Evolutionary conservation across 2,797 vertebrate genomes (phyloP).

Genomic region (Crenichthys baileyi): DNA sequence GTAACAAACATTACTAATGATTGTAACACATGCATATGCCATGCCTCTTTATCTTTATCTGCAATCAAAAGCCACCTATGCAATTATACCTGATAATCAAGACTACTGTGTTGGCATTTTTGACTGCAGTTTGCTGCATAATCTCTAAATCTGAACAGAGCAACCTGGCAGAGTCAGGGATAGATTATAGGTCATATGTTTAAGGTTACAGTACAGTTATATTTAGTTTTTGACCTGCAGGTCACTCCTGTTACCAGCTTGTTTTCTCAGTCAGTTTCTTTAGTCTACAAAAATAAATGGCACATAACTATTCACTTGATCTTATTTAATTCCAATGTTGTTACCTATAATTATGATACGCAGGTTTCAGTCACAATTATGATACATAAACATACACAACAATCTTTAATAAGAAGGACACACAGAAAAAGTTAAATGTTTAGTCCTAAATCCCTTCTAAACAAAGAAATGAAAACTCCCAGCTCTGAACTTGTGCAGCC

Average conservation of each 20-base stretch:
- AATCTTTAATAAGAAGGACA: not conserved
- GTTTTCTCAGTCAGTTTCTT: slow-evolving; percentile 24
- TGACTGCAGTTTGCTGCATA: not conserved
- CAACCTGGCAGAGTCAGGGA: slow-evolving; percentile 5
- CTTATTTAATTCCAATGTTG: not conserved
- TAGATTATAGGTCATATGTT: slow-evolving; percentile 47
- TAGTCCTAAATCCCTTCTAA: not conserved
- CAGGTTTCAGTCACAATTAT: not conserved
- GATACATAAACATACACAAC: not conserved
- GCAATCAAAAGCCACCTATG: not conserved
- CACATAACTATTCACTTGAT: not conserved
- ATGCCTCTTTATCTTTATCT: not conserved
- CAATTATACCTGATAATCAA: not conserved
- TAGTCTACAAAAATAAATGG: not conserved
- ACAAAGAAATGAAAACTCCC: slow-evolving; percentile 13
- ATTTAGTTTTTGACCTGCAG: slow-evolving; percentile 57
- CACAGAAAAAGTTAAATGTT: not conserved
- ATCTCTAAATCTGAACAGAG: slow-evolving; percentile 8
- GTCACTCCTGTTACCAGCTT: slow-evolving; percentile 33
- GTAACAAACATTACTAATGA: not conserved
- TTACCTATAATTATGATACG: not conserved
- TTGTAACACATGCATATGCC: not conserved
- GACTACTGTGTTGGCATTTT: not conserved
- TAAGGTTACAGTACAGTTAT: slow-evolving; percentile 62
- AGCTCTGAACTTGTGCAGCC: slow-evolving; percentile 53